A percentile compares a stretch with the other conserved stretches of the same genome.
phyloP scores from a whole-genome alignment of 2,797 vertebrate species.

The Sebastiscus albofasciatus region DNA sequence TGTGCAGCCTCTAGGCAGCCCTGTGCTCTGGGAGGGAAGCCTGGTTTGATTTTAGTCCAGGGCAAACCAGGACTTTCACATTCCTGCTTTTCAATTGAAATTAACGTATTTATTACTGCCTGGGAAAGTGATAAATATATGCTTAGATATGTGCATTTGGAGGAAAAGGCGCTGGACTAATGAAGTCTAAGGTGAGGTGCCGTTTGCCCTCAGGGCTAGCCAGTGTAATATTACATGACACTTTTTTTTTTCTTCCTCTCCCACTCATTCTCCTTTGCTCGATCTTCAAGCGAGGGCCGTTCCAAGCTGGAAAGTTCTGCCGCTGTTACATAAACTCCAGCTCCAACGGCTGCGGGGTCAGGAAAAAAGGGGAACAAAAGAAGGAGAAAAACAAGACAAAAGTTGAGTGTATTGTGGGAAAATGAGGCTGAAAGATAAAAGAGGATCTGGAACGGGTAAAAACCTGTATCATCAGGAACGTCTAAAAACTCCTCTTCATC shows the following conservation, averaged over 20 bases:
- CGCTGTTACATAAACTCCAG: constrained; percentile 70
- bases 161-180: constrained; percentile 43
- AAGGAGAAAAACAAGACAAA: constrained; percentile 48
- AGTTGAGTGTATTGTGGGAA: constrained; percentile 50
- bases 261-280: constrained; percentile 43
- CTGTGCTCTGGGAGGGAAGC: constrained; percentile 58
- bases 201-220: constrained; percentile 37
- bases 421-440: constrained; percentile 51
- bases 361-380: constrained; percentile 35
- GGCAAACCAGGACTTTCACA: constrained; percentile 69
- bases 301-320: constrained; percentile 72
- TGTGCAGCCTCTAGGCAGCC: constrained; percentile 65
- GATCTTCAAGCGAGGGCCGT: constrained; percentile 52
- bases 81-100: constrained; percentile 75
- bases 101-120: constrained; percentile 65
- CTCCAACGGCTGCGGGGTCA: constrained; percentile 52
- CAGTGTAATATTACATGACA: constrained; percentile 65
- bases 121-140: constrained; percentile 63
- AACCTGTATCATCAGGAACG: constrained; percentile 59
- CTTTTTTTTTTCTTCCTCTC: constrained; percentile 35
- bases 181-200: constrained; percentile 57
- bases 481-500: constrained; percentile 66
- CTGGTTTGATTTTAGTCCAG: constrained; percentile 72
- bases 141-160: constrained; percentile 58
- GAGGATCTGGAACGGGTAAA: constrained; percentile 63